phyloP scores from a whole-genome alignment of 30 jellyfish, hydroid and myxozoan genomes.

The Calvadosia cruxmelitensis region DNA sequence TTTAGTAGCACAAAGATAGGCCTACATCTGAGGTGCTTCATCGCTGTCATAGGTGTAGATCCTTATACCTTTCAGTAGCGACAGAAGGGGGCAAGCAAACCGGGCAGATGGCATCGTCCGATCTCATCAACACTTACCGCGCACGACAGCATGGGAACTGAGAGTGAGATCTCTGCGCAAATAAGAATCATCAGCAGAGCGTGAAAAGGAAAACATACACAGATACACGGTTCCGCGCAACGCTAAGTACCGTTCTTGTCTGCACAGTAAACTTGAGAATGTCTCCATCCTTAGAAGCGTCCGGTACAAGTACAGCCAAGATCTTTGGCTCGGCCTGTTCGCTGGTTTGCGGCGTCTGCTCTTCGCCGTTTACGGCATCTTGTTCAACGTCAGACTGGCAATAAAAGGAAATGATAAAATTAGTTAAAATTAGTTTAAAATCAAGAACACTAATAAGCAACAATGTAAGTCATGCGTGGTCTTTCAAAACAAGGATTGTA shows the following conservation, averaged over 20 bases:
- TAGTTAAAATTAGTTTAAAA: no score
- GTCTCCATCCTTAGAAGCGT: conserved; percentile 93
- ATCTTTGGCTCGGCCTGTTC: neutral
- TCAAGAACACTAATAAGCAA: no score
- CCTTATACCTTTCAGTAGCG: neutral
- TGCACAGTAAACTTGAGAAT: conserved; percentile 66
- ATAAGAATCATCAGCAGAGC: neutral
- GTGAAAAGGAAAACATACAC: neutral
- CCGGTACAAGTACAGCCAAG: conserved; percentile 31
- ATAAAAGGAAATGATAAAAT: no score
- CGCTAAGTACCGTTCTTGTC: conserved; percentile 49
- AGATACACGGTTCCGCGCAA: neutral
- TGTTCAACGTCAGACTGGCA: neutral
- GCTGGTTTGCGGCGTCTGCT: neutral
- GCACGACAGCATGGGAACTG: neutral
- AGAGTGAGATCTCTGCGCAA: neutral
- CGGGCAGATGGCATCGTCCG: no score
- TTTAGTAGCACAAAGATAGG: no score
- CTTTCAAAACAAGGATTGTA: no score
- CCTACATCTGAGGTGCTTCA: no score
- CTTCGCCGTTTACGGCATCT: neutral
- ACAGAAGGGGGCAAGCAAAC: neutral
- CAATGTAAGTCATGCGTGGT: no score
- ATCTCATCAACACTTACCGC: neutral
- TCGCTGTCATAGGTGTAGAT: neutral